Base-by-base conservation (phyloP, 2,888 invertebrate genomes). In the Strigamia maritima region DNA sequence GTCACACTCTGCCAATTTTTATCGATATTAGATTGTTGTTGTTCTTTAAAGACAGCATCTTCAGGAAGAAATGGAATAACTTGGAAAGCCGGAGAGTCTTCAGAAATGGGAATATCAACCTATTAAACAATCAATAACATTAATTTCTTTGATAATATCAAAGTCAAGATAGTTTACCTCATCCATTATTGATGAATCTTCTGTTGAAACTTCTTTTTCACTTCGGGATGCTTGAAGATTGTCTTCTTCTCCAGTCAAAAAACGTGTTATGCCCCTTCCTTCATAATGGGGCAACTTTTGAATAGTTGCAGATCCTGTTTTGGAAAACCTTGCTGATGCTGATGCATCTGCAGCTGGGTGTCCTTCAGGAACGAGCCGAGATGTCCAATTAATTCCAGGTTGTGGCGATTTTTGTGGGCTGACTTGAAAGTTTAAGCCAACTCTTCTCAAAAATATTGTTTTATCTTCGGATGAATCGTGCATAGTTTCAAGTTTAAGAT, bases 41-140 rank as follows among this genome's bases (percentile, higher is more conserved):
- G 22, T 65, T 77, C 77, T 8, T 77, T 38, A 8, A 60, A 19
- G 10, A 77, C 77, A 54, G 77, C 77, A 77, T 77, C 77, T 60
- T 77, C 77, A 22, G 77, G 77, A 7, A 77, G 77, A 28, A 77
- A 77, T 24, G 77, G 77, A 26, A 77, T 77, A 10, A 77, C 77
- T 26, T 77, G 77, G 28, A 77, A 28, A 10, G 60, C 38, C n/a
- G 38, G 76, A 19, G 75, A 75, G 28, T 38, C 35, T 75, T 38
- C 75, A 8, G 75, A 38, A 31, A 75, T 24, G 2, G 60, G 60
- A 65, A 65, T n/a, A 12, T 65, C 60, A 19, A 65, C 12, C 60
- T 65, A 65, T 6, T 4, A 4, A 65, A 65, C 12, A 65, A 44
- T n/a, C 2, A 65, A 65, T 24, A 65, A 65, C 0, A 19, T 65